Evolutionary conservation across 2,888 invertebrate genomes (phyloP).

Genomic region (Acanthoscelides obtectus): DNA sequence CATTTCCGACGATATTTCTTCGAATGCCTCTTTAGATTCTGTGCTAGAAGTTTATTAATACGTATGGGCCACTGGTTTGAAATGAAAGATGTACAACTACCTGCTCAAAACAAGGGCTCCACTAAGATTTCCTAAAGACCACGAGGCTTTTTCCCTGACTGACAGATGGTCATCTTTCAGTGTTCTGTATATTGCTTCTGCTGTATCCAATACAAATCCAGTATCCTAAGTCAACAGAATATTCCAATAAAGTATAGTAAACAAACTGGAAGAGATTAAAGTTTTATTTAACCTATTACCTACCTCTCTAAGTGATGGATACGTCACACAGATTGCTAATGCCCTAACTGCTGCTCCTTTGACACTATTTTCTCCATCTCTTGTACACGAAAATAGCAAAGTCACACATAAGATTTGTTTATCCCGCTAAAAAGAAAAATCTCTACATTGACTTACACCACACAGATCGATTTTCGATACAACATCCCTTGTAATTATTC

Average conservation of each 20-base stretch:
- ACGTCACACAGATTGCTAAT: conserved; percentile 72
- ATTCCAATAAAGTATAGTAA: too few relatives aligned
- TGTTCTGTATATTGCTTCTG: conserved; percentile 64
- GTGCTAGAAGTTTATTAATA: too few relatives aligned
- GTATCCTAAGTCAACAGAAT: conserved; percentile 48
- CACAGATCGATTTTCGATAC: too few relatives aligned
- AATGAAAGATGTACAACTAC: conserved; percentile 45
- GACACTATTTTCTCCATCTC: conserved; percentile 68
- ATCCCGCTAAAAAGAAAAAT: conserved; percentile 51
- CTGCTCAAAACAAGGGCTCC: conserved; percentile 72
- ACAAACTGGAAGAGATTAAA: too few relatives aligned
- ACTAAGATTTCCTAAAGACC: conserved; percentile 83
- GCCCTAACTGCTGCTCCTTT: conserved; percentile 77
- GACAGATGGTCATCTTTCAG: conserved; percentile 61
- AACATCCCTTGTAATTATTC: too few relatives aligned
- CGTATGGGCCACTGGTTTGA: too few relatives aligned
- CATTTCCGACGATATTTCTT: conserved; percentile 62
- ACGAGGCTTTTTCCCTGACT: conserved; percentile 76
- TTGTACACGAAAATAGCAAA: conserved; percentile 67
- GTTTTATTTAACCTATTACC: too few relatives aligned
- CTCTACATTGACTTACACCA: neutral
- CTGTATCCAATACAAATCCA: conserved; percentile 73
- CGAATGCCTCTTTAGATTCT: conserved; percentile 10
- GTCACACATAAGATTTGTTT: conserved; percentile 70
- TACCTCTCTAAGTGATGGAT: conserved; percentile 68